Evolutionary conservation across 2,888 invertebrate species (phyloP).

Genomic region (Pachydiplax longipennis): DNA sequence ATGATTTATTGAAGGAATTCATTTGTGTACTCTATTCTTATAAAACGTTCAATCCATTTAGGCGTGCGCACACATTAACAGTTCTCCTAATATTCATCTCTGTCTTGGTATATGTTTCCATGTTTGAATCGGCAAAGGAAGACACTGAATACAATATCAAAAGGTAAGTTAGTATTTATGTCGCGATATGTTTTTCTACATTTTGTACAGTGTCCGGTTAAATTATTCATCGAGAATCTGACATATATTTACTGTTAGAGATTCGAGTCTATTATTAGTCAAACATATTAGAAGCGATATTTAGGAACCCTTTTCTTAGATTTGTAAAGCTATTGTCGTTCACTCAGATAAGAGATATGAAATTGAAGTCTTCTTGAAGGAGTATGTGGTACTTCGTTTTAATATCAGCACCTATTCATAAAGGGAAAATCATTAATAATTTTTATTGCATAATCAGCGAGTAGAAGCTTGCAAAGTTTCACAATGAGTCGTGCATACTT

Average conservation of each 20-base stretch:
- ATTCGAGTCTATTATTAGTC: not conserved
- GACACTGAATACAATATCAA: conserved; percentile 62
- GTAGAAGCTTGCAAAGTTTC: no score
- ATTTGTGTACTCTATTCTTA: not conserved
- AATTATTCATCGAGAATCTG: not conserved
- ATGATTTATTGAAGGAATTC: not conserved
- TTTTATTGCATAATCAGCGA: no score
- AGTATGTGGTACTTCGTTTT: no score
- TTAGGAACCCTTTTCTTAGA: not conserved
- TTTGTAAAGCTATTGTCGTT: not conserved
- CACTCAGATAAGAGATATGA: no score
- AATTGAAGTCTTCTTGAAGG: no score
- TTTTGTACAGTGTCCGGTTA: not conserved
- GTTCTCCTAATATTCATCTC: conserved; percentile 60
- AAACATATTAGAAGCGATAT: no score
- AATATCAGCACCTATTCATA: no score
- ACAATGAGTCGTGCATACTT: no score
- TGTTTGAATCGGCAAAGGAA: conserved; percentile 59
- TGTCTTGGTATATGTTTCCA: conserved; percentile 62
- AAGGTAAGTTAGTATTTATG: conserved; percentile 55
- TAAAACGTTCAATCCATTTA: conserved; percentile 52
- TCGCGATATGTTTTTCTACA: not conserved
- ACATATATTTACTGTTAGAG: not conserved
- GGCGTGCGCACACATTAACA: conserved; percentile 64
- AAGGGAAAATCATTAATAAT: no score